Percentiles rank a stretch among this genome's conserved stretches.
phyloP scores from a whole-genome alignment of 2,888 invertebrate species.

The Pomacea canaliculata region DNA sequence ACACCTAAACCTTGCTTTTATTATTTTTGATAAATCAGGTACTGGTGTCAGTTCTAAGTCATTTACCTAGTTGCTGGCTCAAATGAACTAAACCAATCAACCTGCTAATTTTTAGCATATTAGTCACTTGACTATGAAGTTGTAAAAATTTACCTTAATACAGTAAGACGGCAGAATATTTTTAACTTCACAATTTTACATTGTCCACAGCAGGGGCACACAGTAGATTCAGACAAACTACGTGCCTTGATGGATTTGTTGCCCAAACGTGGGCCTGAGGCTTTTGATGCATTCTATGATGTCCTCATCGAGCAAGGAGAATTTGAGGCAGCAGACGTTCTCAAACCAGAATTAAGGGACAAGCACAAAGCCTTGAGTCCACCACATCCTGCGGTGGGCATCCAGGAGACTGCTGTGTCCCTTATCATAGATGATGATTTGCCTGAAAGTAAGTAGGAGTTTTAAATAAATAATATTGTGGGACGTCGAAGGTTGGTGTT shows the following conservation, averaged over 20 bases:
- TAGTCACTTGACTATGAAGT: no score
- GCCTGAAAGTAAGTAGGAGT: not conserved
- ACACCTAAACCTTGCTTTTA: no score
- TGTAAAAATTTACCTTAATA: no score
- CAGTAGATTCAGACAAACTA: not conserved
- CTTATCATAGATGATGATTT: not conserved
- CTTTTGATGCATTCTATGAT: not conserved
- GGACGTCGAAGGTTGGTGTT: no score
- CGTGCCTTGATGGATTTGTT: not conserved
- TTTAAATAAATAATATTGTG: no score
- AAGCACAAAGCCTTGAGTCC: not conserved
- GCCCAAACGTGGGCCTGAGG: not conserved
- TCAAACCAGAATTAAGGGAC: not conserved
- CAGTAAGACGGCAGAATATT: no score
- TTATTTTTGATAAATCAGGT: no score
- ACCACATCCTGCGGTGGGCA: not conserved
- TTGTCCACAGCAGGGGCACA: not conserved
- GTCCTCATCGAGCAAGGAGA: not conserved
- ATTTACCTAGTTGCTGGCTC: no score
- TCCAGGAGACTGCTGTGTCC: not conserved
- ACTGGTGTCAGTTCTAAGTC: no score
- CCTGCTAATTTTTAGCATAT: no score
- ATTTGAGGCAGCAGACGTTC: not conserved
- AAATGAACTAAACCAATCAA: no score
- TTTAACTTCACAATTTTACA: no score